Conservation (phyloP, 2,888 invertebrate genomes). For the Elegia similella region DNA sequence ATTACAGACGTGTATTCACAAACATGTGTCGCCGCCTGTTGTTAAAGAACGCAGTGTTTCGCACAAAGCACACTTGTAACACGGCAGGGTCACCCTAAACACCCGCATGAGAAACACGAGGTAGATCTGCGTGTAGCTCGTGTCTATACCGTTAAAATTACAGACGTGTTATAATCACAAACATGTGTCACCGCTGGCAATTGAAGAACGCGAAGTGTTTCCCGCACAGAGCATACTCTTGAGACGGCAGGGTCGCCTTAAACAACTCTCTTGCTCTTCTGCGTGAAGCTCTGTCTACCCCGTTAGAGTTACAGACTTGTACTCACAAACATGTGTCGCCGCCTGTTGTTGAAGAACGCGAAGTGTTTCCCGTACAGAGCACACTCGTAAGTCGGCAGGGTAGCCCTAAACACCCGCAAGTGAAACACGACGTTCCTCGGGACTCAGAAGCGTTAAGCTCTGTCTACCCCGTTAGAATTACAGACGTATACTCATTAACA, state of each 20-base stretch:
- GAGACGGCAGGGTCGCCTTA: slow-evolving; percentile 55
- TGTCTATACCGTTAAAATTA: too few species aligned
- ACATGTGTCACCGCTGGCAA: slow-evolving; percentile 68
- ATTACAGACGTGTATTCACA: too few species aligned
- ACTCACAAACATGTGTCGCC: slow-evolving; percentile 75
- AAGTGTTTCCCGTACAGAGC: slow-evolving; percentile 68
- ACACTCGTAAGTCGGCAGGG: slow-evolving; percentile 60
- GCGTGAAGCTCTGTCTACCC: slow-evolving; percentile 68
- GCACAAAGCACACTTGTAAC: too few species aligned
- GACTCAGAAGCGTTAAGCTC: slow-evolving; percentile 65
- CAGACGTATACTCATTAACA: slow-evolving; percentile 75
- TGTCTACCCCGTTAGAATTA: too few species aligned
- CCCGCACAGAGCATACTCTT: slow-evolving; percentile 67
- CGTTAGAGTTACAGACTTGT: too few species aligned
- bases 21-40: slow-evolving; percentile 71
- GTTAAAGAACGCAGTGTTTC: background rate
- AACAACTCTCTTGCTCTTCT: slow-evolving; percentile 66
- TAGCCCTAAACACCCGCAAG: slow-evolving; percentile 55
- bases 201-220: slow-evolving; percentile 70
- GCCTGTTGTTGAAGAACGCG: slow-evolving; percentile 64
- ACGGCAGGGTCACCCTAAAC: too few species aligned
- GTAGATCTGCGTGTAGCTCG: too few species aligned
- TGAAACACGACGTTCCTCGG: slow-evolving; percentile 71
- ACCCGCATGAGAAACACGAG: too few species aligned
- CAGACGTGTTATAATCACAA: too few species aligned